phyloP scores from a whole-genome alignment of 37 sponge, comb jelly and placozoan genomes.

The Hormiphora californensis region DNA sequence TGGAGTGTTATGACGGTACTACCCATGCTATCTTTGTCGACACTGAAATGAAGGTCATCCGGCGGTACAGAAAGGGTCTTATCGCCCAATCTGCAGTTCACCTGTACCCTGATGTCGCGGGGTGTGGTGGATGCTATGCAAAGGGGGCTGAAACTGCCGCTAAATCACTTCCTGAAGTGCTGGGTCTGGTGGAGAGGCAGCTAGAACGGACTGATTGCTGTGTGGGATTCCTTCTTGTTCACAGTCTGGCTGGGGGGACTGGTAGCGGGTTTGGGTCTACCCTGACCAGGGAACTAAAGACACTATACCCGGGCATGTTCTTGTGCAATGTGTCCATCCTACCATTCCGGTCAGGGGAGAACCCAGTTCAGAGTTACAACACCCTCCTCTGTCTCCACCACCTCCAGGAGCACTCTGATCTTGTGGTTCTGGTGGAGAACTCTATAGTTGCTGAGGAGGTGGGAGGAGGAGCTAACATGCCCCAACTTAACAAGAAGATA shows the following conservation, averaged over 20 bases:
- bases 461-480: background rate
- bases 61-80: background rate
- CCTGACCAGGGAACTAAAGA: conserved; percentile 25
- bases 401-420: conserved; percentile 34
- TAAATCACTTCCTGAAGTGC: background rate
- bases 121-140: conserved; percentile 48
- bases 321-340: conserved; percentile 20
- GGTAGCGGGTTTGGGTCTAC: conserved; percentile 35
- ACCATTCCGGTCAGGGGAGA: conserved; percentile 12
- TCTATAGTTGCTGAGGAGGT: background rate
- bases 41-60: conserved; percentile 38
- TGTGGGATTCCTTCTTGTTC: conserved; percentile 33
- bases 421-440: conserved; percentile 43
- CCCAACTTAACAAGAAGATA: conserved; percentile 30
- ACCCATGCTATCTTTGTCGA: conserved; percentile 8
- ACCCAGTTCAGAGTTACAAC: conserved; percentile 50
- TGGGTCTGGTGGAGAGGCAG: background rate
- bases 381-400: background rate
- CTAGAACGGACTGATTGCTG: conserved; percentile 6
- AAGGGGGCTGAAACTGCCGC: background rate
- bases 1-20: conserved; percentile 28
- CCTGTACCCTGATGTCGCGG: conserved; percentile 20
- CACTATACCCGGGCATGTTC: conserved; percentile 34
- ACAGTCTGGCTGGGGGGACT: conserved; percentile 51
- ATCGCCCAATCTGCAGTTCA: background rate